Evolutionary conservation across 92 coral and sea anemone species (phyloP).

Genomic region (Isaurus tuberculatus): DNA sequence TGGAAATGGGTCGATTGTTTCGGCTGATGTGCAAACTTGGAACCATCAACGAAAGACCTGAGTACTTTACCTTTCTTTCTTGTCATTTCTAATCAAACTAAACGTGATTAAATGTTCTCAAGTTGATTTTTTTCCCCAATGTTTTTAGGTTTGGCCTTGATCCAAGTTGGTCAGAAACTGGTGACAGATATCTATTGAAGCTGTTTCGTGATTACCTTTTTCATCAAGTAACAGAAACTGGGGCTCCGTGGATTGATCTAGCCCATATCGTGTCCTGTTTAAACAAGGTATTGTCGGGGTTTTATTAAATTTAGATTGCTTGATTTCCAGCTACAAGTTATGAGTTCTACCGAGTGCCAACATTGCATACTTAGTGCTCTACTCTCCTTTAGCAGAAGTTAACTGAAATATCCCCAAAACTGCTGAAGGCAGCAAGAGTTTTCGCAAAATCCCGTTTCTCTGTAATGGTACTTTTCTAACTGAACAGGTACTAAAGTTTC

Average conservation of each 20-base stretch:
- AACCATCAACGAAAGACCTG: constrained; percentile 94
- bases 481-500: too few species aligned
- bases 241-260: constrained; percentile 86
- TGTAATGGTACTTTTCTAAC: too few species aligned
- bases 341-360: too few species aligned
- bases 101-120: background rate
- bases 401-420: too few species aligned
- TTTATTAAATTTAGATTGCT: too few species aligned
- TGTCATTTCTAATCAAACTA: too few species aligned
- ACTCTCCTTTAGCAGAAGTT: too few species aligned
- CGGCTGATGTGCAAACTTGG: constrained; percentile 93
- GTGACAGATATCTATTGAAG: constrained; percentile 94
- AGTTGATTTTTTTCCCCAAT: background rate
- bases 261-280: constrained; percentile 94
- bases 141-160: constrained; percentile 90
- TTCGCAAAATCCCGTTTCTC: too few species aligned
- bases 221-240: constrained; percentile 90
- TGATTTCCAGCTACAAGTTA: too few species aligned
- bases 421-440: too few species aligned
- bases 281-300: constrained; percentile 78
- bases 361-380: too few species aligned
- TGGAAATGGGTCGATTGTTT: constrained; percentile 96
- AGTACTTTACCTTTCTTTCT: constrained; percentile 66
- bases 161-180: constrained; percentile 98
- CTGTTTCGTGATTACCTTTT: constrained; percentile 94